phyloP scores from a whole-genome alignment of 1,140 invertebrate species.

The Saccostrea echinata region DNA sequence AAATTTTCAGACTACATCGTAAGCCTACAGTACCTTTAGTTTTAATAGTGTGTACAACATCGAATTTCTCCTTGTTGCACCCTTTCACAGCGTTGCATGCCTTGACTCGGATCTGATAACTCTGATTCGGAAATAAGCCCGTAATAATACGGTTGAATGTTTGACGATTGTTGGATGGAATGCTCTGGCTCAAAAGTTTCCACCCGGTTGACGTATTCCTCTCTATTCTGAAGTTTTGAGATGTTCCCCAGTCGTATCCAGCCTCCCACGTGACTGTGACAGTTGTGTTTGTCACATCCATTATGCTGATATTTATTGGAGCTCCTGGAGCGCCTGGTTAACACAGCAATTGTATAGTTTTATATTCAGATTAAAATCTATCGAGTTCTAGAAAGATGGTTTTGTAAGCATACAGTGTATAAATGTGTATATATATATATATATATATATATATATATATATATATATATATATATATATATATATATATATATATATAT shows the following conservation, averaged over 20 bases:
- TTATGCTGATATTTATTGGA: not conserved
- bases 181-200: not conserved
- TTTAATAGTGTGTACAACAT: not conserved
- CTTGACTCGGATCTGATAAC: not conserved
- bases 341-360: not conserved
- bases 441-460: no score
- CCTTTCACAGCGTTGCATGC: not conserved
- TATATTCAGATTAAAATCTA: no score
- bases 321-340: not conserved
- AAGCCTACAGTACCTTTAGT: not conserved
- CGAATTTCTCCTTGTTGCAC: not conserved
- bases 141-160: not conserved
- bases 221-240: not conserved
- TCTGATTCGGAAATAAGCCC: not conserved
- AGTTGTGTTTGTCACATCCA: constrained; percentile 2
- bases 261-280: not conserved
- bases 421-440: no score
- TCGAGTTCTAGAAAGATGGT: no score
- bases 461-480: no score
- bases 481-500: no score
- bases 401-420: no score
- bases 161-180: not conserved
- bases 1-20: no score
- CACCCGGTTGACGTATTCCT: not conserved
- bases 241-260: constrained; percentile 23